Evolutionary conservation across 2,797 vertebrate genomes (phyloP).

Genomic region (Fundulus diaphanus): DNA sequence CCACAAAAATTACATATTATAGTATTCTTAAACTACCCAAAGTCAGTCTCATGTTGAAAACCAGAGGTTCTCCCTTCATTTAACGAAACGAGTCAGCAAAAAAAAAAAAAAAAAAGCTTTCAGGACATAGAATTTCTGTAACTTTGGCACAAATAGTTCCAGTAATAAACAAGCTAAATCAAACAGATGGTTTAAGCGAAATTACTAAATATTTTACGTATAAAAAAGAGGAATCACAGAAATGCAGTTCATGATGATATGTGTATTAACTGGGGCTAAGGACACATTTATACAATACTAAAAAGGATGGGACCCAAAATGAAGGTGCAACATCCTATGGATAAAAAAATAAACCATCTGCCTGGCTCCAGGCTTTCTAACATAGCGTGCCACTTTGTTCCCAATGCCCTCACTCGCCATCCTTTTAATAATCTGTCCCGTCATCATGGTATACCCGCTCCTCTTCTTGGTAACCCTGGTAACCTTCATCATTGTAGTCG

Average conservation of each 20-base stretch:
- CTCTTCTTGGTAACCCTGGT: constrained; percentile 83
- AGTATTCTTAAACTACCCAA: neutral
- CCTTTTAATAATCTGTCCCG: constrained; percentile 75
- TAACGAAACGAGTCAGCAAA: neutral
- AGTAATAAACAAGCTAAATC: constrained; percentile 40
- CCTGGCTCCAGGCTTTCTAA: constrained; percentile 37
- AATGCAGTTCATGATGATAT: constrained; percentile 69
- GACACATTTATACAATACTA: constrained; percentile 59
- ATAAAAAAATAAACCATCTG: constrained; percentile 54
- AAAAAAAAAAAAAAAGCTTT: neutral
- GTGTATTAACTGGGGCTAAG: constrained; percentile 49
- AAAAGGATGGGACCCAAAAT: constrained; percentile 41
- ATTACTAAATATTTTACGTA: constrained; percentile 49
- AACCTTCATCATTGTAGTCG: constrained; percentile 81
- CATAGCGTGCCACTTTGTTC: constrained; percentile 19
- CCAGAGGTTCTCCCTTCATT: neutral
- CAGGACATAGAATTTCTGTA: neutral
- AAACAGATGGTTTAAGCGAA: constrained; percentile 25
- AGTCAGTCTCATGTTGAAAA: neutral
- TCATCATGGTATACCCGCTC: constrained; percentile 80
- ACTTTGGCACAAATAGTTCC: constrained; percentile 59
- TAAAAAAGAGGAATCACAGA: constrained; percentile 53
- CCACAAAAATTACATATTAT: neutral
- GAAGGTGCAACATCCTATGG: constrained; percentile 38
- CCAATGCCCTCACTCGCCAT: constrained; percentile 27